A percentile compares a stretch with the other conserved stretches of the same genome.
phyloP scores from a whole-genome alignment of 2,113 vertebrate genomes.

The Hydrolagus affinis region DNA sequence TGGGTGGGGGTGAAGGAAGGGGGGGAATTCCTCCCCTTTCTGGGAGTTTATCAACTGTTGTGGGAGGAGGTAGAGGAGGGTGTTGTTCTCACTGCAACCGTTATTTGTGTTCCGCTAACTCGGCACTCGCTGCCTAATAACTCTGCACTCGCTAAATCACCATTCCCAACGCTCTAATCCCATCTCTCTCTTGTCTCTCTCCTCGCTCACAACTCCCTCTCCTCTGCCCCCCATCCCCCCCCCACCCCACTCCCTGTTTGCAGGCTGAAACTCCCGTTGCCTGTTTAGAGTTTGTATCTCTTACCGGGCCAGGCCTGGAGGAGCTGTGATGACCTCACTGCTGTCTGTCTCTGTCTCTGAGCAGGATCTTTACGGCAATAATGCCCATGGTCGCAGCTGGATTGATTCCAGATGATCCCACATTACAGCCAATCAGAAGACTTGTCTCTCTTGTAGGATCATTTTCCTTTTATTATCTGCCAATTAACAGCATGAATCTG shows the following conservation, averaged over 20 bases:
- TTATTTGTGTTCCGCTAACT: too few relatives aligned
- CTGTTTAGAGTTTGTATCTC: slow-evolving; percentile 11
- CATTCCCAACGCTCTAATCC: too few relatives aligned
- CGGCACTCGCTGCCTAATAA: too few relatives aligned
- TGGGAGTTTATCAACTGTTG: too few relatives aligned
- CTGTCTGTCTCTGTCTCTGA: slow-evolving; percentile 59
- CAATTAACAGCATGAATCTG: slow-evolving; percentile 35
- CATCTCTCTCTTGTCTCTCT: slow-evolving; percentile 36
- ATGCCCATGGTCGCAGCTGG: slow-evolving; percentile 98
- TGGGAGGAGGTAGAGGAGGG: too few relatives aligned
- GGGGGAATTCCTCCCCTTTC: too few relatives aligned
- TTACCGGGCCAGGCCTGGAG: neutral
- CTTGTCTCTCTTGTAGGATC: slow-evolving; percentile 87
- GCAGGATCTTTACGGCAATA: slow-evolving; percentile 97
- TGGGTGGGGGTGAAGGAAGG: too few relatives aligned
- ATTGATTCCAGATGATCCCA: slow-evolving; percentile 93
- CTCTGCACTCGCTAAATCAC: too few relatives aligned
- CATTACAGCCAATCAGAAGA: slow-evolving; percentile 92
- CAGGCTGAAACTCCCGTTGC: too few relatives aligned
- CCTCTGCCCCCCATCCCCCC: too few relatives aligned
- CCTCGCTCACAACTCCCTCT: neutral
- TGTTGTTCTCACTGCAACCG: too few relatives aligned
- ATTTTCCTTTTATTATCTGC: slow-evolving; percentile 39
- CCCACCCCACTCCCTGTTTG: too few relatives aligned
- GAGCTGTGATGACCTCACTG: slow-evolving; percentile 15